Conservation (phyloP, 1,140 invertebrate genomes). For the Aphelinus atriplicis region DNA sequence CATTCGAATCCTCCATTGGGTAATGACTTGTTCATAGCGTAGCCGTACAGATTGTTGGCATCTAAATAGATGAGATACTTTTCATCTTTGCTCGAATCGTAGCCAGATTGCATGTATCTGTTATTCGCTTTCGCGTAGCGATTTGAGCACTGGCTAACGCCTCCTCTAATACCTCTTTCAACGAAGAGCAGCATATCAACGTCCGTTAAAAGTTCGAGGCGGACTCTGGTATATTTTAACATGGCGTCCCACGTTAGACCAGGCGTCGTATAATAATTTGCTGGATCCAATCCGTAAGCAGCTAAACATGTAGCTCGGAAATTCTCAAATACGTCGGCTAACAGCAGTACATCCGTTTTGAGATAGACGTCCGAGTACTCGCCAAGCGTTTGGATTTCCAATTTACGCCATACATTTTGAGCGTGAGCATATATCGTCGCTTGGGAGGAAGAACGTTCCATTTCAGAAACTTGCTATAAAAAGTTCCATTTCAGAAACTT, state of each 20-base stretch:
- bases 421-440: constrained; percentile 63
- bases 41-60: constrained; percentile 55
- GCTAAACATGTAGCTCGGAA: constrained; percentile 49
- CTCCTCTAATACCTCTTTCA: no score
- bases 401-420: constrained; percentile 59
- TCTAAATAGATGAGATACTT: constrained; percentile 52
- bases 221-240: constrained; percentile 15
- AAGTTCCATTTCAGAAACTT: no score
- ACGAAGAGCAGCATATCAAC: constrained; percentile 27
- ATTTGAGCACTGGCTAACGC: not conserved
- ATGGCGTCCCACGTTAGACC: constrained; percentile 30
- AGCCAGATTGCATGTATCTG: constrained; percentile 46
- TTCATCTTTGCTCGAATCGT: constrained; percentile 38
- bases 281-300: constrained; percentile 53
- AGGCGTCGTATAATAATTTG: constrained; percentile 20
- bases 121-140: constrained; percentile 64
- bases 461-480: no score
- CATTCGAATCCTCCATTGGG: constrained; percentile 57
- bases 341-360: constrained; percentile 4
- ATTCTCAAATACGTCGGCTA: constrained; percentile 58
- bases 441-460: no score
- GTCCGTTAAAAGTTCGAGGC: constrained; percentile 56
- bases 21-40: constrained; percentile 43
- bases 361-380: no score
- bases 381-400: constrained; percentile 47